Evolutionary conservation across 2,888 invertebrate species (phyloP), one percentile per base, ranked within the genome.

Genomic region (Xanthorhoe spadicearia): DNA sequence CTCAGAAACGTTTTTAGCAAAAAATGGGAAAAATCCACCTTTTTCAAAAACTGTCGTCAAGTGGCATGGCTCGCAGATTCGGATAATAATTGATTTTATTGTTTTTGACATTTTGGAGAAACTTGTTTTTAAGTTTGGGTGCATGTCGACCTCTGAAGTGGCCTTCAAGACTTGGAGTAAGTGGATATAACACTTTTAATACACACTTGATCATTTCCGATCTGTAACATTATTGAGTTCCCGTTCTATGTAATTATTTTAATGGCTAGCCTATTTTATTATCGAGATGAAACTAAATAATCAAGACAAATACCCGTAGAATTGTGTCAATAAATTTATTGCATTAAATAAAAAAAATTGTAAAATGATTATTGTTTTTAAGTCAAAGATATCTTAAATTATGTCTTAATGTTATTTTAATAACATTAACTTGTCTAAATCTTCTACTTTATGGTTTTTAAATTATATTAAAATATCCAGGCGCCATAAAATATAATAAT

Each of bases 131-230:
- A 78, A 56, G 80, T 86, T 85, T 79, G 82, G 84, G 82, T 83
- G 87, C 89, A 81, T 73, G 88, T 70, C 84, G 91, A 84, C 92
- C 92, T 90, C 80, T 81, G 75, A 73, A 78, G 78, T 79, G 82
- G 79, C 83, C 82, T 81, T 80, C 76, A 73, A 38, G 38, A 43
- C 35, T 58, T 4, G 38, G 65, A 68, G 67, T 71, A 66, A 64
- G 68, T 59, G 62, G 64, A 68, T 64, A 57, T 32, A 67, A 61
- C 38, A 68, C 60, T 53, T 66, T 67, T 61, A 63, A 61, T 66
- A 60, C 60, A 67, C 63, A 65, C 64, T 72, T 70, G 68, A 35
- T 60, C 48, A 32, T 50, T 69, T 72, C 71, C 69, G 71, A 69
- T 68, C 43, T 61, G 23, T n/a, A 53, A 61, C 57, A 46, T n/a